phyloP scores from a whole-genome alignment of 2,113 vertebrate species.

The Heterochromis multidens region DNA sequence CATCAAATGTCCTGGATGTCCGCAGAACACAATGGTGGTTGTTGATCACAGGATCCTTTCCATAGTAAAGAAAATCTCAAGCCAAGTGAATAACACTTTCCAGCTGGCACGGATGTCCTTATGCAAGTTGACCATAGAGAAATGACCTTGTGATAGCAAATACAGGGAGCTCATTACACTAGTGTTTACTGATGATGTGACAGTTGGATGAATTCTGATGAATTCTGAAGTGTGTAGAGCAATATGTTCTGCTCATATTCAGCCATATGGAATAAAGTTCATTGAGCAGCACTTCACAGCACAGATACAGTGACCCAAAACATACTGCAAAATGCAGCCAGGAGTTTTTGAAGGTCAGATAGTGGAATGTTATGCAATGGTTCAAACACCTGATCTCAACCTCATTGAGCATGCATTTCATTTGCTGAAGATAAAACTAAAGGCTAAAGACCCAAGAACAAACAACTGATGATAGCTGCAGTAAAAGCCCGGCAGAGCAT shows the following conservation, averaged over 20 bases:
- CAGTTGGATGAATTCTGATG: background rate
- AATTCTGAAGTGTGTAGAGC: background rate
- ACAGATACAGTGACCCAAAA: background rate
- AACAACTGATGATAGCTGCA: background rate
- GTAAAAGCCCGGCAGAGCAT: background rate
- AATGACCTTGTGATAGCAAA: background rate
- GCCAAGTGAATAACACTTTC: background rate
- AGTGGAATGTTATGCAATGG: background rate
- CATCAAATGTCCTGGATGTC: background rate
- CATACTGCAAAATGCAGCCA: background rate
- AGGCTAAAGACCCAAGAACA: background rate
- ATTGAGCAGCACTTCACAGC: background rate
- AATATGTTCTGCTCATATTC: background rate
- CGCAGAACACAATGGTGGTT: background rate
- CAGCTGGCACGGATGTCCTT: background rate
- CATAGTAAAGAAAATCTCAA: background rate
- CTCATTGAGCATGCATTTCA: background rate
- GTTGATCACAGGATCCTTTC: background rate
- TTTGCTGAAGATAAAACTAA: background rate
- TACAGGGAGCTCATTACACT: background rate
- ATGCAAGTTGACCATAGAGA: background rate
- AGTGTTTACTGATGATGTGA: background rate
- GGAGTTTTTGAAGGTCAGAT: background rate
- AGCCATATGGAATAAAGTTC: background rate
- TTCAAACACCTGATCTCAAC: background rate